phyloP scores from a whole-genome alignment of 2,113 vertebrate genomes.

The Antechinus stuartii region DNA sequence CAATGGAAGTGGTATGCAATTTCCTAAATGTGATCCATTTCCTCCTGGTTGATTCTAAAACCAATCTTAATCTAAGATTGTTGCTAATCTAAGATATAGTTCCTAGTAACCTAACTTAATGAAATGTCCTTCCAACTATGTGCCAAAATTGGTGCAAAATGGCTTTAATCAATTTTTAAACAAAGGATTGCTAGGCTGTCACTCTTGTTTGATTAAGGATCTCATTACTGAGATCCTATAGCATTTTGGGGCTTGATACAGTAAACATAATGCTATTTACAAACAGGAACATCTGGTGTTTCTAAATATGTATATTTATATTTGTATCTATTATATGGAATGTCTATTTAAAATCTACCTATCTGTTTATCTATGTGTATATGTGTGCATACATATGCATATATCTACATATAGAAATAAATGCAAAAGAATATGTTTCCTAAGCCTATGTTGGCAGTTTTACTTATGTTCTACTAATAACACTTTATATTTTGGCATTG shows the following conservation, averaged over 20 bases:
- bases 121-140: background rate
- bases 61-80: background rate
- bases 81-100: background rate
- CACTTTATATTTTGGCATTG: constrained; percentile 38
- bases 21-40: background rate
- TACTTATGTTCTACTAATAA: background rate
- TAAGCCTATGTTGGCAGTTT: constrained; percentile 10
- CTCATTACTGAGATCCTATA: background rate
- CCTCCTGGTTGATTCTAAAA: background rate
- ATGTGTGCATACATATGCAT: background rate
- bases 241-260: background rate
- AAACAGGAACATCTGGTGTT: background rate
- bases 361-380: background rate
- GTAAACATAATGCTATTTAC: background rate
- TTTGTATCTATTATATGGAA: background rate
- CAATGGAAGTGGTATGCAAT: background rate
- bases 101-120: background rate
- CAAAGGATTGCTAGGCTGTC: background rate
- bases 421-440: background rate
- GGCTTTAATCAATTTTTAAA: background rate
- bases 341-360: too few species aligned
- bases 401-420: background rate
- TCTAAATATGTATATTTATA: background rate
- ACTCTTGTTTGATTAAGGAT: background rate
- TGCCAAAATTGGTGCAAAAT: background rate